These are phyloP conservation scores for Ylistrum balloti DNA, from an alignment of 1,140 invertebrate species.

Conservation along the genomic window DNA sequence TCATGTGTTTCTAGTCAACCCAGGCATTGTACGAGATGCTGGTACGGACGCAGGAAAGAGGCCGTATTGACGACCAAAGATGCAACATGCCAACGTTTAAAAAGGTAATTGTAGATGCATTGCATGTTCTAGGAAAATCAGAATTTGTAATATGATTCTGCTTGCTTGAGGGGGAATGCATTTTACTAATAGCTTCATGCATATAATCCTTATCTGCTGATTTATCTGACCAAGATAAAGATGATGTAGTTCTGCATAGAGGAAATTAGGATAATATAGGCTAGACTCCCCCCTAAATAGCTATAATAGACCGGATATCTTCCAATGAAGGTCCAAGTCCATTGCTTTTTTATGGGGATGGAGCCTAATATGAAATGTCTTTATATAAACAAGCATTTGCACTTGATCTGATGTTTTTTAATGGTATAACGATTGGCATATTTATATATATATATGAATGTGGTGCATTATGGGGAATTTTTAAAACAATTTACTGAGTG, in stretches of 20 bases:
- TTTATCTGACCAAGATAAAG: neutral
- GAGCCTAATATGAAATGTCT: neutral
- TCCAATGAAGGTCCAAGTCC: neutral
- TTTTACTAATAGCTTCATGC: slow-evolving; percentile 39
- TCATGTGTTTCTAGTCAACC: slow-evolving; percentile 42
- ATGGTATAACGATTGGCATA: neutral
- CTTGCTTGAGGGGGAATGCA: slow-evolving; percentile 37
- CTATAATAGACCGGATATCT: neutral
- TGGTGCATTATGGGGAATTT: neutral
- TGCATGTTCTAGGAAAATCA: neutral
- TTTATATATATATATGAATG: too few species aligned
- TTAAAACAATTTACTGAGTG: neutral
- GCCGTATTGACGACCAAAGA: slow-evolving; percentile 95
- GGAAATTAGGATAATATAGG: neutral
- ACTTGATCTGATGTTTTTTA: neutral
- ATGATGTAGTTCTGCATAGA: neutral
- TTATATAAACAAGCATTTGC: slow-evolving; percentile 2
- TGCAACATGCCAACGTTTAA: slow-evolving; percentile 87
- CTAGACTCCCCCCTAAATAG: neutral
- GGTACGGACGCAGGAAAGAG: slow-evolving; percentile 85
- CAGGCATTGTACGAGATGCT: slow-evolving; percentile 54
- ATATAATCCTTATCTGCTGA: slow-evolving; percentile 3
- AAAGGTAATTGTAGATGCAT: neutral
- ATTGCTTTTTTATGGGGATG: neutral
- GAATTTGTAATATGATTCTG: neutral